Base-by-base conservation (phyloP, 2,888 invertebrate species). In the Athripsodes cinereus region DNA sequence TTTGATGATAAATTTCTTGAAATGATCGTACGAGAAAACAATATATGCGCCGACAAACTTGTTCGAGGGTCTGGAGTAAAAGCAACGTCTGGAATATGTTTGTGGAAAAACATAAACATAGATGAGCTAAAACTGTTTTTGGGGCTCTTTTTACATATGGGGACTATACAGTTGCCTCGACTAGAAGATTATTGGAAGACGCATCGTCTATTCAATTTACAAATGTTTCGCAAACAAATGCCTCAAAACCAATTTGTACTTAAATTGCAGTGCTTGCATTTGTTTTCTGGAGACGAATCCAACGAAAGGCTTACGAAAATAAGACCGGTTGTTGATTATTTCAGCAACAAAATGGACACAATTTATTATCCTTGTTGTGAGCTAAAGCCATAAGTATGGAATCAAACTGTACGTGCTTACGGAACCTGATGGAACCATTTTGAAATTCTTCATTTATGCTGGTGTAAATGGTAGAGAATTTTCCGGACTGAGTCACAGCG, bases 61-160 rank as follows among this genome's bases (percentile, higher is more conserved):
- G 16, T 40, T 13, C 2, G 13, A 16, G 2, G 13, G 8, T 16
- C 8, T 8, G 13, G 16, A 40, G 26, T 3, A 26, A 26, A 26
- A 26, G 10, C 26, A 26, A 3, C 26, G 10, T 26, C 26, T 10
- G 26, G 10, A 40, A 3, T 13, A 40, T 8, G 8, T 31, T 31
- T 8, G 5, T 13, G 13, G 3, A 40, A 40, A 16, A 2, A 3
- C 40, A 20, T 51, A 13, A 46, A 31, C 19, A 20, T 21, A 3
- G 19, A n/a, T 2, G 40, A 52, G 13, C 31, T 56, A 10, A 31
- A 40, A 22, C 13, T 56, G 2, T 56, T 16, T 13, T 35, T 56
- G 16, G 56, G 56, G 3, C 51, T 56, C 2, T 35, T 56, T 6
- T 52, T 56, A 2, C 56, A 56, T 22, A 56, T 56, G 56, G 52